Evolutionary conservation across 2,113 vertebrate genomes (phyloP).

Genomic region (Lagopus leucura): DNA sequence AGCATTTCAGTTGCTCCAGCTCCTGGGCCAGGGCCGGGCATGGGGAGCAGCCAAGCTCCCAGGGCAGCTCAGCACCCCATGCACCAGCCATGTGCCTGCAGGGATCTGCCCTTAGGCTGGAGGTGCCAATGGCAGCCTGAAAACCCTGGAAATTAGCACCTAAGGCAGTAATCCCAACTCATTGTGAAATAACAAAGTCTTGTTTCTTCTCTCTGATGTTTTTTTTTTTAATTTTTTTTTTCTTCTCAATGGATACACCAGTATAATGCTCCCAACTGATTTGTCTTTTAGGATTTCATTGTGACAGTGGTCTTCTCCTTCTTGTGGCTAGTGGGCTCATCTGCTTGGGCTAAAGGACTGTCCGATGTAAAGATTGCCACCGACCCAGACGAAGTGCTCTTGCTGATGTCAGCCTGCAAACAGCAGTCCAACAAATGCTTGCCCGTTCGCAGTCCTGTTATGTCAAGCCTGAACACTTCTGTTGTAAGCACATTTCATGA

Average conservation of each 20-base stretch:
- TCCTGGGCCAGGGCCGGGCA: neutral
- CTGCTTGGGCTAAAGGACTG: conserved; percentile 96
- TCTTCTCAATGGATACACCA: neutral
- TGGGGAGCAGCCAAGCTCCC: neutral
- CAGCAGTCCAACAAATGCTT: conserved; percentile 89
- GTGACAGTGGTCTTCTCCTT: conserved; percentile 98
- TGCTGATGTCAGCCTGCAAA: conserved; percentile 94
- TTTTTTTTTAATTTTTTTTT: neutral
- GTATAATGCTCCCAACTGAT: conserved; percentile 43
- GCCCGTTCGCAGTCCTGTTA: conserved; percentile 87
- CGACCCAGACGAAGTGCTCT: conserved; percentile 91
- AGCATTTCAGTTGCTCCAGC: neutral
- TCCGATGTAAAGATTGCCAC: conserved; percentile 95
- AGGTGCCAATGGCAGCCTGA: neutral
- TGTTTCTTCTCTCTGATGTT: neutral
- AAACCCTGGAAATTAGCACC: neutral
- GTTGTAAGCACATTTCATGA: conserved; percentile 83
- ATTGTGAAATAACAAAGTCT: neutral
- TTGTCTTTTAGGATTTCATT: conserved; percentile 89
- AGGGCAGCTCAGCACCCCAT: neutral
- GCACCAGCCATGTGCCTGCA: neutral
- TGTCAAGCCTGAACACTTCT: conserved; percentile 97
- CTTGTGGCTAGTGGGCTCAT: conserved; percentile 97
- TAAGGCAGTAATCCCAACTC: neutral
- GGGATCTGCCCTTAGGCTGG: neutral